These are phyloP conservation scores for Otus sunia DNA, from an alignment of 2,113 vertebrate species.

Conservation along the genomic window DNA sequence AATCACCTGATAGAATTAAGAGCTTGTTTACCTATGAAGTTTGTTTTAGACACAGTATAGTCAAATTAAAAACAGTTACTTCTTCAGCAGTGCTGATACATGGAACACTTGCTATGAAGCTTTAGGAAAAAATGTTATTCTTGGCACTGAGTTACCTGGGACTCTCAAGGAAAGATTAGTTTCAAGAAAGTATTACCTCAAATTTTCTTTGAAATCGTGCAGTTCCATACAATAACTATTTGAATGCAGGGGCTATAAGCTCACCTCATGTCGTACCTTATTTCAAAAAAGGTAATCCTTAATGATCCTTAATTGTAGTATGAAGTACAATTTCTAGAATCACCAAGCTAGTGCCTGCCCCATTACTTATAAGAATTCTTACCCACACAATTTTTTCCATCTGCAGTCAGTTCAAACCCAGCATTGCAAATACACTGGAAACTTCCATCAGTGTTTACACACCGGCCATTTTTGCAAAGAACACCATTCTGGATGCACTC, in stretches of 20 bases:
- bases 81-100: background rate
- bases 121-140: background rate
- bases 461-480: conserved; percentile 78
- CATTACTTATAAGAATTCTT: background rate
- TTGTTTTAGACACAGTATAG: background rate
- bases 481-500: conserved; percentile 78
- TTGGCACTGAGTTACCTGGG: background rate
- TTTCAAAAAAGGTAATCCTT: background rate
- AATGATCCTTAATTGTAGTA: background rate
- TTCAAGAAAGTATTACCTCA: background rate
- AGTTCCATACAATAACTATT: background rate
- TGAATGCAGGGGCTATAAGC: background rate
- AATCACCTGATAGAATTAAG: background rate
- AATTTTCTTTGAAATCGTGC: background rate
- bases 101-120: background rate
- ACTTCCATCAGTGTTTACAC: conserved; percentile 82
- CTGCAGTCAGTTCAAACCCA: conserved; percentile 76
- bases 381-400: conserved; percentile 79
- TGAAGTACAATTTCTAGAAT: background rate
- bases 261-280: background rate
- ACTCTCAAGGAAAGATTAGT: background rate
- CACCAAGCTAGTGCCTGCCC: background rate
- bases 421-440: conserved; percentile 81
- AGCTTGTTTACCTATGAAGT: background rate
- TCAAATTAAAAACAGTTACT: background rate